Percentiles rank a stretch among this genome's conserved stretches.
Evolutionary conservation across 2,888 invertebrate species (phyloP).

Genomic region (Branchellion lobata): DNA sequence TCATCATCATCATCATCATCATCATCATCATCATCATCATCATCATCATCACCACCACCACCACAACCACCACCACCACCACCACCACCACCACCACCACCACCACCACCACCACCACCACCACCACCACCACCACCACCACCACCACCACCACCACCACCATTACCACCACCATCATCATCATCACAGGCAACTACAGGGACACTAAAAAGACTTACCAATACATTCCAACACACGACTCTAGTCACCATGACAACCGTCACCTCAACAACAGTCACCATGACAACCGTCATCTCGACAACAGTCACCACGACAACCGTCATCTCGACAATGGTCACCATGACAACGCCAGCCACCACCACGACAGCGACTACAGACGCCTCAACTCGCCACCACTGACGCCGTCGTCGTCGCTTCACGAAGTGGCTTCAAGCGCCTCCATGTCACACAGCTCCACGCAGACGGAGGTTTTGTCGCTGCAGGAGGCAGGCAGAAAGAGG

Average conservation of each 20-base stretch:
- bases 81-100: background rate
- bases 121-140: slow-evolving; percentile 13
- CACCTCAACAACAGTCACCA: background rate
- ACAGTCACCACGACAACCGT: background rate
- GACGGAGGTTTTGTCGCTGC: slow-evolving; percentile 49
- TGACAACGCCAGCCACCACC: background rate
- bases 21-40: slow-evolving; percentile 25
- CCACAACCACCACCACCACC: slow-evolving; percentile 6
- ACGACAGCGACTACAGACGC: background rate
- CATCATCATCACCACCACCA: slow-evolving; percentile 16
- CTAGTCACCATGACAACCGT: background rate
- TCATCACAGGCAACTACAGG: background rate
- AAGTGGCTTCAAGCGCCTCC: slow-evolving; percentile 57
- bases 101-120: background rate
- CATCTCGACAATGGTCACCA: background rate
- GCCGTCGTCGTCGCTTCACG: slow-evolving; percentile 56
- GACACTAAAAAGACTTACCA: background rate
- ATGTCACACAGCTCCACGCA: slow-evolving; percentile 56
- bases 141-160: slow-evolving; percentile 13
- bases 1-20: slow-evolving; percentile 40
- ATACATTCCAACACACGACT: too few relatives aligned
- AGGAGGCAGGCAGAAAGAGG: background rate
- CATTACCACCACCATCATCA: slow-evolving; percentile 31
- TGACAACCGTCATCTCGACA: background rate
- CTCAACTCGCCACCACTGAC: slow-evolving; percentile 8